phyloP scores from a whole-genome alignment of 2,113 vertebrate genomes.

The Oncorhynchus mykiss region DNA sequence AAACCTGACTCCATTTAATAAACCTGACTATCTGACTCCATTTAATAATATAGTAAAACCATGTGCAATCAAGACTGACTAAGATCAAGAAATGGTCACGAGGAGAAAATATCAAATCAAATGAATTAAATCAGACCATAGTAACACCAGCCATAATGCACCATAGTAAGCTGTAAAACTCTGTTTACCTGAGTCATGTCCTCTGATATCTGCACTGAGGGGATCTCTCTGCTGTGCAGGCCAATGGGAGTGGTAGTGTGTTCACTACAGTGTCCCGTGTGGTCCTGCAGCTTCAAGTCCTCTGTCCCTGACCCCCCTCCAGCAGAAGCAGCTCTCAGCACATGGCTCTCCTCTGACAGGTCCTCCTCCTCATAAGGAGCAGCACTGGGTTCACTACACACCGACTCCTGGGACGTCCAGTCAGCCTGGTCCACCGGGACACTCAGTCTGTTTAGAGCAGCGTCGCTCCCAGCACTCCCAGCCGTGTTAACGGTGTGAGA shows the following conservation, averaged over 20 bases:
- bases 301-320: background rate
- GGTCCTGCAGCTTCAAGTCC: no score
- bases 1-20: no score
- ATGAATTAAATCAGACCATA: no score
- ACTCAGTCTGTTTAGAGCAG: constrained; percentile 28
- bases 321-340: no score
- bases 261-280: background rate
- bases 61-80: no score
- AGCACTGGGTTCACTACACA: constrained; percentile 5
- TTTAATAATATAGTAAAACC: no score
- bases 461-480: background rate
- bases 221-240: constrained; percentile 29
- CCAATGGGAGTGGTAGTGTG: no score
- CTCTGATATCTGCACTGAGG: constrained; percentile 32
- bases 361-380: constrained; percentile 31
- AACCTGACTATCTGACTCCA: no score
- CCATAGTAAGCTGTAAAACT: background rate
- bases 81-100: no score
- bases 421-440: constrained; percentile 33
- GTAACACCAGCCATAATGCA: no score
- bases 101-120: no score
- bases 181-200: constrained; percentile 59
- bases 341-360: constrained; percentile 46
- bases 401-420: constrained; percentile 53
- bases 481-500: constrained; percentile 4